phyloP scores from a whole-genome alignment of 2,113 vertebrate species.

The Cyrtonyx montezumae region DNA sequence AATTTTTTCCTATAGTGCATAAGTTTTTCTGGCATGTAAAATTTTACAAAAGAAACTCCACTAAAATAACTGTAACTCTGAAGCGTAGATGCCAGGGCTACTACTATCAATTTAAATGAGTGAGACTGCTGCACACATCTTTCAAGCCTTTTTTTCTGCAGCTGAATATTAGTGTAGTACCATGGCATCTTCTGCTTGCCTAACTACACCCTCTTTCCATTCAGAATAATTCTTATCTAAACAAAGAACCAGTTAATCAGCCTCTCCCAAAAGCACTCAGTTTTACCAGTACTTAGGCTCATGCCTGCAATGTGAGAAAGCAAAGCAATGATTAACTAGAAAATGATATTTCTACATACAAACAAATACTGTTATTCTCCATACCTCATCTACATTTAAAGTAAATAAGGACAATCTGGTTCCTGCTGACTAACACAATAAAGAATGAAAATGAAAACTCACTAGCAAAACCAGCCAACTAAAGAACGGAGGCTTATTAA shows the following conservation, averaged over 20 bases:
- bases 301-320: background rate
- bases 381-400: background rate
- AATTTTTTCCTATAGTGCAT: background rate
- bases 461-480: background rate
- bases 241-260: constrained; percentile 4
- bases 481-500: background rate
- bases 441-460: background rate
- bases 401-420: background rate
- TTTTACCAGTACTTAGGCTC: background rate
- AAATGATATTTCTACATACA: background rate
- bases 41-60: background rate
- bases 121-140: background rate
- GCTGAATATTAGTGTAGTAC: background rate
- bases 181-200: background rate
- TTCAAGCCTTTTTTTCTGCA: background rate
- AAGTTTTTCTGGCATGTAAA: background rate
- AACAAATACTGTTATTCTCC: background rate
- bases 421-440: background rate
- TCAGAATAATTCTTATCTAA: background rate
- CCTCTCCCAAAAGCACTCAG: background rate
- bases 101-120: background rate
- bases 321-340: constrained; percentile 29
- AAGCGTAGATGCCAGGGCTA: background rate
- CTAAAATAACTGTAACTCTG: background rate
- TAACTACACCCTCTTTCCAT: background rate